These are phyloP conservation scores for Scopus umbretta DNA, from an alignment of 2,113 vertebrate genomes.

Conservation along the genomic window DNA sequence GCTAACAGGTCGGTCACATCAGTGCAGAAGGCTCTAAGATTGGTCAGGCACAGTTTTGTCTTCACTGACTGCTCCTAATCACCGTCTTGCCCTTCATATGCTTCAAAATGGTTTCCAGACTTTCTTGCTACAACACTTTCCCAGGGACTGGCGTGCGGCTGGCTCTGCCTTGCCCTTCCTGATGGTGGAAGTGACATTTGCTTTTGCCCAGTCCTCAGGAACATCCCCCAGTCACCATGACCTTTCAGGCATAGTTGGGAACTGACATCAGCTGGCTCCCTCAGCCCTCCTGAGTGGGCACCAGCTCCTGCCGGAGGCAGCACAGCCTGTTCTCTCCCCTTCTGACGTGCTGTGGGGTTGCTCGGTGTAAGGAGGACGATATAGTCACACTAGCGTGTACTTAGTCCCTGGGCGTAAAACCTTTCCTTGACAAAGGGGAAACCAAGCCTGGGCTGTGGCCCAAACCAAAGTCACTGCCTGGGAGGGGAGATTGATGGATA, in stretches of 20 bases:
- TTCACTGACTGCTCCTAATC: not conserved
- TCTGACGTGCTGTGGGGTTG: not conserved
- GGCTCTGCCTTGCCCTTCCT: not conserved
- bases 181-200: not conserved
- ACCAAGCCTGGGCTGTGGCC: not conserved
- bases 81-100: not conserved
- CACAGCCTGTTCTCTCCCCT: not conserved
- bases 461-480: not conserved
- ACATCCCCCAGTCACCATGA: fast-evolving
- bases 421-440: not conserved
- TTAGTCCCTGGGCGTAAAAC: not conserved
- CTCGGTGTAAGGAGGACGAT: not conserved
- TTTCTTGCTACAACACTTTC: not conserved
- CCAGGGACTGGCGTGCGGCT: not conserved
- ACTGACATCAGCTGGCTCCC: not conserved
- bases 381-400: not conserved
- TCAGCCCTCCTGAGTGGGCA: not conserved
- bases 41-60: not conserved
- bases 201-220: not conserved
- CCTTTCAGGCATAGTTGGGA: not conserved
- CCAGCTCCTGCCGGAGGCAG: not conserved
- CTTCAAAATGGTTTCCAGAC: not conserved
- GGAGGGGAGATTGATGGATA: not conserved
- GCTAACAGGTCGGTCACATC: too few relatives aligned
- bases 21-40: not conserved